Evolutionary conservation across 2,888 invertebrate species (phyloP).

Genomic region (Cylindroiulus punctatus): DNA sequence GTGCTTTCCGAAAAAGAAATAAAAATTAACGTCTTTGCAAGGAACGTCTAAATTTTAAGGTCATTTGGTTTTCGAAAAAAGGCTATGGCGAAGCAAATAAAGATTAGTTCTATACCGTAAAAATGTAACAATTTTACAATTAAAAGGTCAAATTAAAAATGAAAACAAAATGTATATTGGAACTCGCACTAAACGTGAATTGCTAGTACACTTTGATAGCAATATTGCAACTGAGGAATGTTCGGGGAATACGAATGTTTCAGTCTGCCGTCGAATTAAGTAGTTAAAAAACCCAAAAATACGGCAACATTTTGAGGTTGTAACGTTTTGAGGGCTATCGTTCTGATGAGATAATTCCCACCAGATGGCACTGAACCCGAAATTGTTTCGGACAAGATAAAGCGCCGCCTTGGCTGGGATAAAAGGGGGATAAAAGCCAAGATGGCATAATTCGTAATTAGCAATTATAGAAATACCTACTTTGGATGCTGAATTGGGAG

Average conservation of each 20-base stretch:
- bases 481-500: constrained; percentile 3
- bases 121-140: neutral
- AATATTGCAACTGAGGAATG: neutral
- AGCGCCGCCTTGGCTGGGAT: constrained; percentile 3
- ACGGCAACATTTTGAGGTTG: neutral
- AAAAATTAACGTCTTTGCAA: neutral
- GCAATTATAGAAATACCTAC: constrained; percentile 42
- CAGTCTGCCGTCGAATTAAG: too few species aligned
- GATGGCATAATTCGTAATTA: constrained; percentile 34
- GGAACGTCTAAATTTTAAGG: constrained; percentile 7
- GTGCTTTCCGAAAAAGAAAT: constrained; percentile 1
- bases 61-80: neutral
- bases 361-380: neutral
- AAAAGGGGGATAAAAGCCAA: neutral
- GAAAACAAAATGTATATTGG: neutral
- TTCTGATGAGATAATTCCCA: constrained; percentile 34
- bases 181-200: neutral
- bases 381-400: neutral
- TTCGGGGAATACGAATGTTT: neutral
- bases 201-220: neutral
- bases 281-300: too few species aligned
- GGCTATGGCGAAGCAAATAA: neutral
- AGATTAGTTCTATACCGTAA: neutral
- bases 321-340: neutral
- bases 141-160: neutral